Conservation (phyloP, 1,140 invertebrate genomes). For the Drosophila teissieri region DNA sequence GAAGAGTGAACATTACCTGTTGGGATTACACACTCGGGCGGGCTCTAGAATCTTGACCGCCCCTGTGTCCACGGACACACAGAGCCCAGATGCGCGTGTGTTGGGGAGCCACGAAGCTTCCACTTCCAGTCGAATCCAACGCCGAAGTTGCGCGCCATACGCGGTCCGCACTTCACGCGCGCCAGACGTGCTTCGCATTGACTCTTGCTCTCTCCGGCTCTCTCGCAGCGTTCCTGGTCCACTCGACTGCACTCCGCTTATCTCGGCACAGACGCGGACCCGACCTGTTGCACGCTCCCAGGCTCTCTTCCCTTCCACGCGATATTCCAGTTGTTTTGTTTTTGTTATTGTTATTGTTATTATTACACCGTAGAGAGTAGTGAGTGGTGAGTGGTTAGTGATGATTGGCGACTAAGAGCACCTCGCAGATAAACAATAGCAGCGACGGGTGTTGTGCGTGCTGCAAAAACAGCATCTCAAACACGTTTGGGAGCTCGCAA, state of each 20-base stretch:
- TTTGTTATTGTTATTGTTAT: conserved; percentile 24
- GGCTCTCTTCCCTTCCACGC: conserved; percentile 8
- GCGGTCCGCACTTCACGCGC: conserved; percentile 63
- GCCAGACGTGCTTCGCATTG: conserved; percentile 57
- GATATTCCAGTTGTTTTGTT: conserved; percentile 26
- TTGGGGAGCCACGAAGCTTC: conserved; percentile 35
- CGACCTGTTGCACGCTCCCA: conserved; percentile 48
- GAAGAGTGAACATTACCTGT: not conserved
- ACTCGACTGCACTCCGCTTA: not conserved
- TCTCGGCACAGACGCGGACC: not conserved
- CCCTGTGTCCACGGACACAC: conserved; percentile 1
- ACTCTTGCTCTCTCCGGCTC: conserved; percentile 27
- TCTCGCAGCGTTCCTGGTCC: conserved; percentile 10
- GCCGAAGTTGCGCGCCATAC: conserved; percentile 58
- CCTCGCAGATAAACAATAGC: conserved; percentile 11
- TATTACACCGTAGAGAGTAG: no score
- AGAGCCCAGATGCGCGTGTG: not conserved
- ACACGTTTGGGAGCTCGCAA: conserved; percentile 11
- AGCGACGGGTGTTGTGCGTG: conserved; percentile 14
- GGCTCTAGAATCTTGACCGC: conserved; percentile 16
- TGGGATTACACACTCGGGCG: not conserved
- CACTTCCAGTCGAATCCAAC: conserved; percentile 18
- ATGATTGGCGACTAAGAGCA: not conserved
- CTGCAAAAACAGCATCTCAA: conserved; percentile 11
- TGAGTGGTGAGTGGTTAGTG: conserved; percentile 16